These are phyloP conservation scores for Labia minor DNA, from an alignment of 2,888 invertebrate genomes.

Conservation along the genomic window DNA sequence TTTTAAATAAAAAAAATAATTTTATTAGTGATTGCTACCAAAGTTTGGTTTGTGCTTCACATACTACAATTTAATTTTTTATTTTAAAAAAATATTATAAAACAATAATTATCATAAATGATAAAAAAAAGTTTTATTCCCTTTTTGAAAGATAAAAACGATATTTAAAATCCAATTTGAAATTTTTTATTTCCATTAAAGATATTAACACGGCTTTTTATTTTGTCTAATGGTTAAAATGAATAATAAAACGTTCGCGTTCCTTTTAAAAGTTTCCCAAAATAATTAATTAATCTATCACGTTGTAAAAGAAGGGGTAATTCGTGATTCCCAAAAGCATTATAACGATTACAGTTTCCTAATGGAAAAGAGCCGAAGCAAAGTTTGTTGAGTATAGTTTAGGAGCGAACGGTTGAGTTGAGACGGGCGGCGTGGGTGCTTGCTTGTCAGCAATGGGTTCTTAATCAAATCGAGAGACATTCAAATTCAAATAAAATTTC, in stretches of 20 bases:
- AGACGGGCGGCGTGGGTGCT: neutral
- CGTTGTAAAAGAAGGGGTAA: conserved; percentile 3
- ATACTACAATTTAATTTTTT: too few species aligned
- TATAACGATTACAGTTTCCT: conserved; percentile 13
- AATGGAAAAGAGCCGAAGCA: conserved; percentile 7
- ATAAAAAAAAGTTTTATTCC: too few species aligned
- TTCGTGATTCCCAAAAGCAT: conserved; percentile 13
- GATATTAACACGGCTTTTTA: neutral
- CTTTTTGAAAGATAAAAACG: too few species aligned
- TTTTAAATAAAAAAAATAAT: too few species aligned
- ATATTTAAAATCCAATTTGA: neutral
- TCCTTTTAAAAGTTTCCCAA: neutral
- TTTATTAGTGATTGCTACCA: too few species aligned
- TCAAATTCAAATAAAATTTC: conserved; percentile 7
- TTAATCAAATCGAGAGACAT: conserved; percentile 13
- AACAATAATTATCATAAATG: too few species aligned
- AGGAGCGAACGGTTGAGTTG: neutral
- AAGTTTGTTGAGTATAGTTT: conserved; percentile 8
- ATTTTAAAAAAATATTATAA: too few species aligned
- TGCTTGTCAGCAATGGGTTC: neutral
- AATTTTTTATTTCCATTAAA: neutral
- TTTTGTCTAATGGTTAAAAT: neutral
- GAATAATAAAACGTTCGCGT: neutral
- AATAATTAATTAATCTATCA: conserved; percentile 13
- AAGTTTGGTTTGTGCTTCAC: too few species aligned